Evolutionary conservation across 2,113 vertebrate genomes (phyloP).

Genomic region (Sturnus vulgaris): DNA sequence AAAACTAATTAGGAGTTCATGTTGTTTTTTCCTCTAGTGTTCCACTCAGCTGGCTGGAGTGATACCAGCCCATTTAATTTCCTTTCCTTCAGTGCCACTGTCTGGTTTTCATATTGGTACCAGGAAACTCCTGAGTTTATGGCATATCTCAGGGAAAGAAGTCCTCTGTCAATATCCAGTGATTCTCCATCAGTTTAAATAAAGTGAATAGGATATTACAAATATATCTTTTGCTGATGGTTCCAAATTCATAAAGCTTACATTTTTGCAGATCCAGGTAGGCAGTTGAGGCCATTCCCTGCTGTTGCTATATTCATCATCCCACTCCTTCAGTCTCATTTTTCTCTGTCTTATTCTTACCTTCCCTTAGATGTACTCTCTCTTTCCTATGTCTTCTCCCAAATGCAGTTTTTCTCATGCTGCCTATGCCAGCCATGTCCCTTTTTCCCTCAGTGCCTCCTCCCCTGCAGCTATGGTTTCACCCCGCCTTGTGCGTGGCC

Average conservation of each 20-base stretch:
- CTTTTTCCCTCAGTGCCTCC: not conserved
- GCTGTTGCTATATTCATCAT: not conserved
- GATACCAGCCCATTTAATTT: constrained; percentile 39
- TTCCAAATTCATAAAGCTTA: not conserved
- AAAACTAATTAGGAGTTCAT: constrained; percentile 36
- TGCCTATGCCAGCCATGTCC: not conserved
- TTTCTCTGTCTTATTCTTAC: not conserved
- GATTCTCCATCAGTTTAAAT: not conserved
- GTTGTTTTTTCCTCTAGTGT: not conserved
- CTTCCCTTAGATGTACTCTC: not conserved
- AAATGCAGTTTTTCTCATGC: not conserved
- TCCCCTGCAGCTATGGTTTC: not conserved
- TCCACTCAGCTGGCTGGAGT: constrained; percentile 19
- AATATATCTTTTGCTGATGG: not conserved
- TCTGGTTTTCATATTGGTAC: not conserved
- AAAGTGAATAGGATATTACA: not conserved
- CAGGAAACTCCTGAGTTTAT: not conserved
- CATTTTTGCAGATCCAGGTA: not conserved
- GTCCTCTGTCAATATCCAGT: not conserved
- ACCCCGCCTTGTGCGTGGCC: fast-evolving
- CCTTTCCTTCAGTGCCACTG: constrained; percentile 1
- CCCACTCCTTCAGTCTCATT: not conserved
- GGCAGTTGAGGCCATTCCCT: not conserved
- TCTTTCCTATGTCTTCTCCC: not conserved
- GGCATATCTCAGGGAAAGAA: not conserved